Evolutionary conservation across 30 jellyfish, hydroid and myxozoan genomes (phyloP), one percentile per base, ranked within the genome.

Genomic region (Hydra vulgaris): DNA sequence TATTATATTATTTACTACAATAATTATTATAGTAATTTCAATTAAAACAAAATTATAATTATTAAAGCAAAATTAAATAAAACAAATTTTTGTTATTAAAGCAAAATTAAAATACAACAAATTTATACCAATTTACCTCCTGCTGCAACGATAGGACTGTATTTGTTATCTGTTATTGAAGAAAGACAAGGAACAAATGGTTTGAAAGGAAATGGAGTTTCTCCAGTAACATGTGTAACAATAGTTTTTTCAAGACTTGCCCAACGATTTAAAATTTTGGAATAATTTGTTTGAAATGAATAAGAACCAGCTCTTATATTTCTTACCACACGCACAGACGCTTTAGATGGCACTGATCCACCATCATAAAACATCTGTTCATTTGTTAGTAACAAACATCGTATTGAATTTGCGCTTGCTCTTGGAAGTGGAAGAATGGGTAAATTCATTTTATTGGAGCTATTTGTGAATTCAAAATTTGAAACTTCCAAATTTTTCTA

Each of bases 361-460:
- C 92, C 79, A 8, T 23, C 84, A 19, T 88, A 92, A 24, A 88
- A 81, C 8, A 71, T 54, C 53, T 71, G 86, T 8, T 78, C 87
- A 17, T 76, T 79, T 20, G 84, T 66, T 26, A 84, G 78, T n/a
- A 85, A 69, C 23, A 89, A 79, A 18, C 90, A 88, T 71, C 95
- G 73, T 52, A 91, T 79, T 23, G 89, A 69, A 26, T 77, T 88
- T 22, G 85, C 85, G 68, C 84, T 92, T 77, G 85, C 78, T 22
- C 23, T 77, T 54, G 97, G 97, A 25, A 89, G 67, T 23, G 92
- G 95, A 23, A 89, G 87, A 7, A 53, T 84, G 53, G 96, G 96
- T 8, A 69, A 69, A 40, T 40, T 40, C 5, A 40, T 3, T 40
- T 40, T 40, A 40, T 12, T 40, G 12, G 61, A 40, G 8, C 27